phyloP scores from a whole-genome alignment of 2,113 vertebrate species.

The Mionectes macconnelli region DNA sequence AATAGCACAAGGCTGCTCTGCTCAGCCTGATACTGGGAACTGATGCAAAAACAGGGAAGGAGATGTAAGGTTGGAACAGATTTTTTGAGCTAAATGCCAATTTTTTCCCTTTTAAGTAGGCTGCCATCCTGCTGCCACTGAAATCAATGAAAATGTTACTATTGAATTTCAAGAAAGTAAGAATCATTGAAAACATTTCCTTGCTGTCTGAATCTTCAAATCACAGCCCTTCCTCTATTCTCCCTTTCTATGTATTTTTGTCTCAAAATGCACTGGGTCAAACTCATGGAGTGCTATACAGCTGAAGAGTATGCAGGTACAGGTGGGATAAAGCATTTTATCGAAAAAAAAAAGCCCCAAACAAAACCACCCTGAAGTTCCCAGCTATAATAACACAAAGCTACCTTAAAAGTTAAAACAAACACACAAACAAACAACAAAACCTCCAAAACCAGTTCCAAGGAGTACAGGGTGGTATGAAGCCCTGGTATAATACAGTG shows the following conservation, averaged over 20 bases:
- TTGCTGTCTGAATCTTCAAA: background rate
- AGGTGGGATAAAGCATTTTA: background rate
- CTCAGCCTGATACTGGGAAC: background rate
- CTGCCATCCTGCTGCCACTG: background rate
- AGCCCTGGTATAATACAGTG: background rate
- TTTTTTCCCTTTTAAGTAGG: background rate
- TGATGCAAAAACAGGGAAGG: background rate
- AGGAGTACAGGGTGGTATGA: background rate
- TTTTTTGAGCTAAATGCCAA: background rate
- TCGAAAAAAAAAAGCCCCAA: background rate
- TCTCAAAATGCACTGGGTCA: background rate
- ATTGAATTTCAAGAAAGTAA: background rate
- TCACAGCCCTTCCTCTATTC: background rate
- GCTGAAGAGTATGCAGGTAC: background rate
- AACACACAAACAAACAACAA: background rate
- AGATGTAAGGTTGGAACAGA: background rate
- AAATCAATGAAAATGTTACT: background rate
- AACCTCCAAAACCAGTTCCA: background rate
- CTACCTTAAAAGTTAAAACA: background rate
- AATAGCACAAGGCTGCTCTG: background rate
- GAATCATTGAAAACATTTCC: background rate
- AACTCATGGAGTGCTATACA: background rate
- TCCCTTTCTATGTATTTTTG: background rate
- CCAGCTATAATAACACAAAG: background rate
- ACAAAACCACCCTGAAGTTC: background rate